Conservation (phyloP, 2,113 vertebrate species). For the Poeciliopsis retropinna region DNA sequence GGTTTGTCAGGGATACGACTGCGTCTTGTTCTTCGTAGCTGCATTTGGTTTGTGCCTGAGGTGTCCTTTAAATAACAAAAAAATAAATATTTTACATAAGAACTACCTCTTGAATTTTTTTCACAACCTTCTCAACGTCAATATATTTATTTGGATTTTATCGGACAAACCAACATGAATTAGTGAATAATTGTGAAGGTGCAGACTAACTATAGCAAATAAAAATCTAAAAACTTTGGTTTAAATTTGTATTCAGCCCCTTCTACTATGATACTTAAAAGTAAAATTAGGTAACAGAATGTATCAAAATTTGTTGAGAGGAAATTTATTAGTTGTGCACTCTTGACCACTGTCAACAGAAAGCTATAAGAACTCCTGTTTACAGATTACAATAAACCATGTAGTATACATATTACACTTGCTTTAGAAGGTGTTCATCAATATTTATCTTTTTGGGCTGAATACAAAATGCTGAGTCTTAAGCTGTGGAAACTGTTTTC, state of each 20-base stretch:
- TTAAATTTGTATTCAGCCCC: neutral
- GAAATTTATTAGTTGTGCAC: too few relatives aligned
- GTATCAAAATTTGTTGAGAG: neutral
- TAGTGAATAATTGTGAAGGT: neutral
- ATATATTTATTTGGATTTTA: neutral
- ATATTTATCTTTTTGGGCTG: neutral
- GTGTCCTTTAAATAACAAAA: constrained; percentile 57
- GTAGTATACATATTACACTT: neutral
- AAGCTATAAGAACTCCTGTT: neutral
- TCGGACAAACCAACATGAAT: neutral
- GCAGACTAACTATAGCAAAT: neutral
- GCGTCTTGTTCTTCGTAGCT: constrained; percentile 70
- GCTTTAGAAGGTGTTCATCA: neutral
- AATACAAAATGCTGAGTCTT: neutral
- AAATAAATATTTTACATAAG: neutral
- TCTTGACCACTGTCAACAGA: neutral
- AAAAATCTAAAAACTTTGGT: neutral
- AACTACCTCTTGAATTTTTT: neutral
- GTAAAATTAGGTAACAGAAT: neutral
- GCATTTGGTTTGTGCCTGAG: constrained; percentile 72
- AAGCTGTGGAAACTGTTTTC: neutral
- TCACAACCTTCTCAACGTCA: neutral
- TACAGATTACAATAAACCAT: neutral
- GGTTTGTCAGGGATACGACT: constrained; percentile 79
- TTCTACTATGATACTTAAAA: neutral